Base-by-base conservation (phyloP, 2,797 vertebrate species). In the Cyprinodon diabolis region DNA sequence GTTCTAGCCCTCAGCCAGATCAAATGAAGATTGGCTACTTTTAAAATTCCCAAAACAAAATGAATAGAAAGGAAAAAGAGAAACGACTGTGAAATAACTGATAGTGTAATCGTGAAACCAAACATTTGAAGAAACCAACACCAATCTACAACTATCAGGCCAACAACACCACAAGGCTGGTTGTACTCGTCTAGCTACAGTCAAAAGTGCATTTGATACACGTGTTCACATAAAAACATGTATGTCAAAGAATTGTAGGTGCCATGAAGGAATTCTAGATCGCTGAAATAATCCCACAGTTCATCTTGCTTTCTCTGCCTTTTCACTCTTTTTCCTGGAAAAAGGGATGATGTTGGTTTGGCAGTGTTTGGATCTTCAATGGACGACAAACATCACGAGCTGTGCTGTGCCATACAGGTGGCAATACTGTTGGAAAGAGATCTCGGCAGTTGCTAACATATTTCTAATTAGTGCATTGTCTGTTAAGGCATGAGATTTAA, bases 181-280 rank as follows among this genome's bases (percentile, higher is more conserved):
- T 91, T 91, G 91, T 92, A 95, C 93, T 91, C 91, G 89, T 91
- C 91, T 92, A 93, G 93, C 94, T 93, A 94, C 91, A 91, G 93
- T 93, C 93, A 89, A 94, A 94, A 95, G 94, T 95, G 95, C 94
- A 95, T 95, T 94, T 93, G 91, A 94, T 94, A 93, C 90, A 92
- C 91, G 92, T 93, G 91, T 92, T 91, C 86, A 94, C 90, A 94
- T 89, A 89, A 93, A 70, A 94, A 94, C 56, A 58, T 43, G 62
- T 87, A 92, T 89, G 83, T 83, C 85, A 90, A 75, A 91, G 91
- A 43, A 30, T 30, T 94, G 92, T 92, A 89, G 94, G 93, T 92
- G 92, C 87, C 91, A 87, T 90, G 86, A 90, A 90, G 87, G 90
- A 94, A 93, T 90, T 91, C 90, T 90, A 85, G 82, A 84, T 90